phyloP scores from a whole-genome alignment of 2,888 invertebrate species.

The Urechis unicinctus region DNA sequence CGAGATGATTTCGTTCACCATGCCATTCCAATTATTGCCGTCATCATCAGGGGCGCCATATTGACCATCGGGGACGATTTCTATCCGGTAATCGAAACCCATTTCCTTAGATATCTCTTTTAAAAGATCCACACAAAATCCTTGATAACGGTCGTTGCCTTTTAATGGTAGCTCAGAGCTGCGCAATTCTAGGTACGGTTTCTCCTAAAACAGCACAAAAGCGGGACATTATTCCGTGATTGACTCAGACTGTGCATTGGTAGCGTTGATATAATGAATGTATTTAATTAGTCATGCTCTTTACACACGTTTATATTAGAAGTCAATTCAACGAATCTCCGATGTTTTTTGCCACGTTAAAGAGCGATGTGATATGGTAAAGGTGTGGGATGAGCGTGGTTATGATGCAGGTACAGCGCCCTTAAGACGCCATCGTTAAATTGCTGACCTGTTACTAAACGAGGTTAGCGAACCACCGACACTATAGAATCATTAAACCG shows the following conservation, averaged over 20 bases:
- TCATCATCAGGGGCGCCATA: constrained; percentile 52
- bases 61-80: constrained; percentile 43
- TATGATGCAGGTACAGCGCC: no score
- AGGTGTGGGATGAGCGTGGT: no score
- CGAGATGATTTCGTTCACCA: constrained; percentile 54
- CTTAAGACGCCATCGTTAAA: no score
- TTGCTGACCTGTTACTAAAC: no score
- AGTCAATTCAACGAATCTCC: no score
- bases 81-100: constrained; percentile 67
- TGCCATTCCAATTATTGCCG: constrained; percentile 54
- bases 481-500: no score
- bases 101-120: constrained; percentile 70
- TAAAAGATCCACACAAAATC: constrained; percentile 79
- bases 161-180: constrained; percentile 59
- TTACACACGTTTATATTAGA: no score
- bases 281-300: no score
- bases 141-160: constrained; percentile 65
- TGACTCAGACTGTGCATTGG: not conserved
- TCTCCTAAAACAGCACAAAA: constrained; percentile 33
- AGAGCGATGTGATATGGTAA: no score
- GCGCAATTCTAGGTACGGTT: constrained; percentile 56
- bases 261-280: no score
- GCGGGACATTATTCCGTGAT: not conserved
- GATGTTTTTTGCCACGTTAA: no score
- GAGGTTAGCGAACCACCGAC: no score